Evolutionary conservation across 2,113 vertebrate species (phyloP).

Genomic region (Vicugna pacos): DNA sequence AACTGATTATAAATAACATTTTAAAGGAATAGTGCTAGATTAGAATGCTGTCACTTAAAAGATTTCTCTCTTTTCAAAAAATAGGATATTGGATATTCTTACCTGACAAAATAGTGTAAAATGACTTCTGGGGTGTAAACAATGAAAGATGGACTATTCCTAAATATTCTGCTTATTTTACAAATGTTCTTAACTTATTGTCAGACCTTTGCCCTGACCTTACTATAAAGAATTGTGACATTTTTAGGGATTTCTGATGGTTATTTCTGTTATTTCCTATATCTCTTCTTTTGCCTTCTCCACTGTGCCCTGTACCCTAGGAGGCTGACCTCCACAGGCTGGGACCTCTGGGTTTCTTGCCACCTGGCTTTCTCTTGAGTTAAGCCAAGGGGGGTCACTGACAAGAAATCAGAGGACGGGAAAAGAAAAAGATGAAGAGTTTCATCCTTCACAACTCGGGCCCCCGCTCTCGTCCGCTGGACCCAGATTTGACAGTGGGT

Average conservation of each 20-base stretch:
- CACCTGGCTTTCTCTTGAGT: background rate
- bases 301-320: background rate
- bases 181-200: background rate
- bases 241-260: background rate
- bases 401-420: background rate
- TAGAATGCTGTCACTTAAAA: background rate
- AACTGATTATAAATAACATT: background rate
- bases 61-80: background rate
- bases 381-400: background rate
- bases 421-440: background rate
- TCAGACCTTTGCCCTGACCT: background rate
- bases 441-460: fast-evolving
- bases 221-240: background rate
- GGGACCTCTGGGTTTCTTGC: background rate
- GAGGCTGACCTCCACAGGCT: background rate
- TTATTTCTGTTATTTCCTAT: background rate
- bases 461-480: too few relatives aligned
- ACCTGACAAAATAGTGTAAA: background rate
- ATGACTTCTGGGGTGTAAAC: background rate
- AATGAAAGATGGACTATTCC: background rate
- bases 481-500: background rate
- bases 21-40: background rate
- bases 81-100: background rate
- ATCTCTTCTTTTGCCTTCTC: background rate
- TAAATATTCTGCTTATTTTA: background rate